Evolutionary conservation across 2,888 invertebrate species (phyloP).

Genomic region (Cataglyphis altisquamis): DNA sequence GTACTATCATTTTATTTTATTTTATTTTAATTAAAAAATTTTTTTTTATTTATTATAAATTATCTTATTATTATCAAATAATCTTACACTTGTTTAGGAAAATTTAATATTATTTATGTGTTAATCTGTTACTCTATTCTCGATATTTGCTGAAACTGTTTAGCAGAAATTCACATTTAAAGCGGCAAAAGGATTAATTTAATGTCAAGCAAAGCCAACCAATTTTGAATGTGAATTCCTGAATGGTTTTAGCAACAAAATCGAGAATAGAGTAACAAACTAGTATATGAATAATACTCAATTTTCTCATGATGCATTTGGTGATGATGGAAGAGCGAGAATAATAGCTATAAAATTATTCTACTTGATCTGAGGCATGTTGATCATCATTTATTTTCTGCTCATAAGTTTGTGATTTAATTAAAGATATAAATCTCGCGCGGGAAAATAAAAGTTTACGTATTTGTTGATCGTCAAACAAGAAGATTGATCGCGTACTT

Average conservation of each 20-base stretch:
- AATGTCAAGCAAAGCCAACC: background rate
- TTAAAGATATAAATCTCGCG: slow-evolving; percentile 11
- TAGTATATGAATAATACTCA: background rate
- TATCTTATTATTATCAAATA: background rate
- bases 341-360: background rate
- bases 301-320: background rate
- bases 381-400: background rate
- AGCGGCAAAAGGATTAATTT: background rate
- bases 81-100: background rate
- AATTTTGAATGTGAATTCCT: background rate
- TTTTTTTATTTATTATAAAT: background rate
- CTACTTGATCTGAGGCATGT: background rate
- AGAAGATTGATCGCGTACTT: slow-evolving; percentile 19
- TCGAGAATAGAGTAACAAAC: background rate
- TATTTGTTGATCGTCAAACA: background rate
- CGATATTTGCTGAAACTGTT: background rate
- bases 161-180: background rate
- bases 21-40: background rate
- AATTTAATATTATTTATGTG: background rate
- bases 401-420: slow-evolving; percentile 23
- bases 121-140: background rate
- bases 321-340: background rate
- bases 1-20: no score
- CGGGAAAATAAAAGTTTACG: slow-evolving; percentile 3
- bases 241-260: background rate